Base-by-base conservation (phyloP, 1,140 invertebrate species). In the Paraescarpia echinospica region DNA sequence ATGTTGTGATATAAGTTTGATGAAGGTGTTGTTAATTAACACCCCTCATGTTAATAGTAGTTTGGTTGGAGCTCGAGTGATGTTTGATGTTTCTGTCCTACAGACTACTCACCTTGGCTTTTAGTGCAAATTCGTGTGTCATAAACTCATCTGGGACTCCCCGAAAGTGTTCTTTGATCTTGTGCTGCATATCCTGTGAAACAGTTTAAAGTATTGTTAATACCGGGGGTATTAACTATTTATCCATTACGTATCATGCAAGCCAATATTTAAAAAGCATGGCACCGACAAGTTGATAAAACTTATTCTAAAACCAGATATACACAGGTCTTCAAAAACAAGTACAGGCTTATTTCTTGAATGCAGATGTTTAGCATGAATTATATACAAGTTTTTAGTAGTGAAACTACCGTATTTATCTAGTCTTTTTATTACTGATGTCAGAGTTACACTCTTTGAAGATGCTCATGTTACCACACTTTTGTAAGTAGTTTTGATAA, bases 81-180 rank as follows among this genome's bases (percentile, higher is more conserved):
- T 0, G 59, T 5, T 14, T 22, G 12, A 77, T 18, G 41, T 41
- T 41, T 12, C 4, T 27, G 59, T 77, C 59, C 59, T 77, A 77
- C 22, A 27, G 27, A 77, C 27, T 4, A 22, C 59, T 77, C 4
- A 97, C 97, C 95, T 97, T 97, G 59, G 97, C 97, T 94, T 96
- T 97, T 33, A 97, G 97, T 33, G 97, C 97, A 92, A 97, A 94
- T 94, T 97, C 97, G 90, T 97, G 97, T 1, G 97, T 97, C 94
- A 97, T 97, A 95, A 97, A 98, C 94, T 98, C 97, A 96, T 98
- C 97, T 0, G 97, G 97, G n/a, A 97, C 96, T 41, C 97, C 96
- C 92, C 97, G 95, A 93, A 97, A 98, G 1, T 97, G 96, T 93
- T 97, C 95, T 92, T 94, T 94, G 33, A 96, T 95, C 94, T 96